Base-by-base conservation (phyloP, 2,113 vertebrate genomes). In the Salvelinus namaycush region DNA sequence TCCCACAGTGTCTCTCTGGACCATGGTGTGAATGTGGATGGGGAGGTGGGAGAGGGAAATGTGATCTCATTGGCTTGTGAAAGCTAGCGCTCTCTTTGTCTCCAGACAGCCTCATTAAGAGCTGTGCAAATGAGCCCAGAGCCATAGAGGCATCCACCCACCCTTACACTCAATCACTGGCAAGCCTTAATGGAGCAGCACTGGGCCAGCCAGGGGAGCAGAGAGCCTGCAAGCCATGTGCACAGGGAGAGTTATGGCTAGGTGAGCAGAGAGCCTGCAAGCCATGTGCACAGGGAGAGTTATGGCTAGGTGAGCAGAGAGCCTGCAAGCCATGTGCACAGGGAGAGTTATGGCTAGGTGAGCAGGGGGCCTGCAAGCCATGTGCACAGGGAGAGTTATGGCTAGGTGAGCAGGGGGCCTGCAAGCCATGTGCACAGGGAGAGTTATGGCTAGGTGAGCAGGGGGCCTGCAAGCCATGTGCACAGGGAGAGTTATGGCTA, bases 391-490 rank as follows among this genome's bases (percentile, higher is more conserved):
- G 39, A 44, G 8, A 44, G 8, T 34, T 34, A 34, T 1, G 31
- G 39, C 8, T 1, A 44, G 39, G 39, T 8, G 39, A 11, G 39
- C 39, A 44, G 39, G 39, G 8, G 0, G 39, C 39, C 39, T 44
- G 39, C 39, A 44, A 44, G 39, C 8, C 39, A 44, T 44, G 39
- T 44, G 97, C 91, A 98, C 97, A 1, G 98, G 29, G 1, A 44
- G 8, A 44, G 39, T 34, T 34, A 34, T 1, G 31, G 39, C 39
- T 1, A 44, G 39, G 39, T 8, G 39, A 11, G 39, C 39, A 44
- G 39, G 39, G 8, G 0, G 39, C 39, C 39, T 44, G 39, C 39
- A 44, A 44, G 39, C 2, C 39, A 44, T 44, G 39, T 44, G 39
- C 39, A 44, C 39, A 44, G 39, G 39, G 39, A 44, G 39, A 44